Evolutionary conservation across 2,888 invertebrate genomes (phyloP), one percentile per base, ranked within the genome.

Genomic region (Lithosia quadra): DNA sequence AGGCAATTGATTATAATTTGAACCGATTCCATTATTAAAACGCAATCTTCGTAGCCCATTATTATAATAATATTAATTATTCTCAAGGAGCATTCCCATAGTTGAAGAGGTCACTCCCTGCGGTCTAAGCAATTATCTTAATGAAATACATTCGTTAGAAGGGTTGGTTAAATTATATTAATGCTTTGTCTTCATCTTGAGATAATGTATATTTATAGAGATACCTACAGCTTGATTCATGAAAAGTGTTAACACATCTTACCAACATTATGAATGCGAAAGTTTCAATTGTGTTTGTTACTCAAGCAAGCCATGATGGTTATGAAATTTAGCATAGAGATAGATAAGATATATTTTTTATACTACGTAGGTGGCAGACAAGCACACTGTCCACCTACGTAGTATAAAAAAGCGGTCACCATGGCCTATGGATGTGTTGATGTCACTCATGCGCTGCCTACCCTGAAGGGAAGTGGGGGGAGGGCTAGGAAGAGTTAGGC

Each of bases 141-240:
- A 90, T 88, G 87, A 85, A 85, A 82, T 82, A 83, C 81, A 86
- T 86, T 87, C 87, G 78, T 84, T 79, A 80, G 82, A 88, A 84
- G 86, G 88, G 88, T 87, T 84, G 77, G 69, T 65, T 71, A 82
- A 74, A 81, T 82, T 80, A 84, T 83, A 80, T 80, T 82, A 81
- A 82, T 81, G 81, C 86, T 88, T 88, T 87, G 84, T 89, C 89
- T 88, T 84, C 78, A 76, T 83, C 77, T 79, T 75, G 80, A 78
- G 74, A 77, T 88, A 87, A 90, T 87, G 76, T 81, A 78, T 86
- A 87, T 88, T 86, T 88, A 89, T 89, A 81, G 82, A 68, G 75
- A 76, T 71, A 65, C 71, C n/a, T n/a, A n/a, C n/a, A 72, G 67
- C 53, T 67, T 65, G 70, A 74, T 71, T 76, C 78, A 80, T 78